Evolutionary conservation across 2,888 invertebrate species (phyloP), one percentile per base, ranked within the genome.

Genomic region (Cactoblastis cactorum): DNA sequence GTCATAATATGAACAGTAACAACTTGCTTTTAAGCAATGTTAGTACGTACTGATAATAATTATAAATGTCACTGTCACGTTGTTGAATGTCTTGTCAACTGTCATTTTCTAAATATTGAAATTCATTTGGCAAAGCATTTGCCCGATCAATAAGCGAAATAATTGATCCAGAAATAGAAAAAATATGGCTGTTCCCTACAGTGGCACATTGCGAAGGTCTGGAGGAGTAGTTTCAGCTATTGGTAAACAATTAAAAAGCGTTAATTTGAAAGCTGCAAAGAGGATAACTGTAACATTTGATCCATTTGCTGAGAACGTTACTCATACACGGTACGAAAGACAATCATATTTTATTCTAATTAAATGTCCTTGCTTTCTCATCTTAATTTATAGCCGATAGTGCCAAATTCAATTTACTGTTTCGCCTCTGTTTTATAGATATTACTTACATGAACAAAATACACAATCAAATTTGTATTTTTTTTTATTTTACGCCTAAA

Each of bases 241-340:
- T 62, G 83, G 81, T 47, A 94, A 95, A 80, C 94, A 96, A 78
- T 64, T 96, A 49, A 92, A 90, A 72, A 67, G 77, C 57, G 79
- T 97, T 8, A 95, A 94, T 88, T 89, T 97, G 53, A 95, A 95
- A 76, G 95, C 95, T 38, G 94, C 95, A 0, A 94, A 94, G 67
- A 92, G 92, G 79, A 92, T 97, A 53, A 92, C 92, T 48, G 92
- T 96, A 48, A 93, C 93, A 80, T 96, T 97, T 71, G 97, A 97
- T 85, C 97, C 97, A 3, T 97, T 97, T 79, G 91, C 93, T 63
- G 90, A 93, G 64, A 93, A 94, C 80, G 93, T 93, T 52, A 87
- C 83, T 55, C 91, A 91, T 58, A 91, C 91, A 63, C 91, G 93
- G 93, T 93, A 83, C 46, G 52, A 53, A 43, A 17, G 4, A 28